phyloP scores from a whole-genome alignment of 1,140 invertebrate species.

The Trigoniulus corallinus region DNA sequence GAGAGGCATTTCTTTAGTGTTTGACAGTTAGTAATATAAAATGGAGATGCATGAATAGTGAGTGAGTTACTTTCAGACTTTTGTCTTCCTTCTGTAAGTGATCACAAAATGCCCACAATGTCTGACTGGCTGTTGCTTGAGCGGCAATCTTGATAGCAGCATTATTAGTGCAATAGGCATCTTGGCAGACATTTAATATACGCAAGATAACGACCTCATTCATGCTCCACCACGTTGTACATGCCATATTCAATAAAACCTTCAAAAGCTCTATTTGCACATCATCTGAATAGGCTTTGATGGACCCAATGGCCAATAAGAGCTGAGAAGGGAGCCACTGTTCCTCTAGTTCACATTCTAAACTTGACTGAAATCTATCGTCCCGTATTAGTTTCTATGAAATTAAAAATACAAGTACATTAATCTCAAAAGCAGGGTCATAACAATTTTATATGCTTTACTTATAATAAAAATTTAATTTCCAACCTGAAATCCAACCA shows the following conservation, averaged over 20 bases:
- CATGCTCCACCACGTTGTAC: slow-evolving; percentile 60
- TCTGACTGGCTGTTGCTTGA: slow-evolving; percentile 63
- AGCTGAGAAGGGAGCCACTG: slow-evolving; percentile 78
- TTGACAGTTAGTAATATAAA: neutral
- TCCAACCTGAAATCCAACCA: slow-evolving; percentile 71
- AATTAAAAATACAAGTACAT: slow-evolving; percentile 1
- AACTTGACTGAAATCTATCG: slow-evolving; percentile 67
- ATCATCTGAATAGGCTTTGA: slow-evolving; percentile 52
- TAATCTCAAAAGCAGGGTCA: neutral
- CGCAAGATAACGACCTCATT: slow-evolving; percentile 64
- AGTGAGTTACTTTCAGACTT: slow-evolving; percentile 30
- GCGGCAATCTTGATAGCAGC: slow-evolving; percentile 61
- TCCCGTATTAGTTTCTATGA: slow-evolving; percentile 70
- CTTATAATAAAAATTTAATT: slow-evolving; percentile 17
- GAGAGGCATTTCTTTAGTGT: too few species aligned
- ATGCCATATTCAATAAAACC: slow-evolving; percentile 57
- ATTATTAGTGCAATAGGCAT: slow-evolving; percentile 52
- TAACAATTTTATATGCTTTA: neutral
- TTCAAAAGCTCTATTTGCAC: slow-evolving; percentile 54
- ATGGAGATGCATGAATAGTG: neutral
- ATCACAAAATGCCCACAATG: slow-evolving; percentile 57
- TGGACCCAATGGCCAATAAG: slow-evolving; percentile 58
- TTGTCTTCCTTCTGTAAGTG: slow-evolving; percentile 64
- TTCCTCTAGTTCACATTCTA: slow-evolving; percentile 78
- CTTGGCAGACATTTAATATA: slow-evolving; percentile 51